These are phyloP conservation scores for Sebastes oblongus DNA, from an alignment of 2,797 vertebrate genomes.

Conservation along the genomic window DNA sequence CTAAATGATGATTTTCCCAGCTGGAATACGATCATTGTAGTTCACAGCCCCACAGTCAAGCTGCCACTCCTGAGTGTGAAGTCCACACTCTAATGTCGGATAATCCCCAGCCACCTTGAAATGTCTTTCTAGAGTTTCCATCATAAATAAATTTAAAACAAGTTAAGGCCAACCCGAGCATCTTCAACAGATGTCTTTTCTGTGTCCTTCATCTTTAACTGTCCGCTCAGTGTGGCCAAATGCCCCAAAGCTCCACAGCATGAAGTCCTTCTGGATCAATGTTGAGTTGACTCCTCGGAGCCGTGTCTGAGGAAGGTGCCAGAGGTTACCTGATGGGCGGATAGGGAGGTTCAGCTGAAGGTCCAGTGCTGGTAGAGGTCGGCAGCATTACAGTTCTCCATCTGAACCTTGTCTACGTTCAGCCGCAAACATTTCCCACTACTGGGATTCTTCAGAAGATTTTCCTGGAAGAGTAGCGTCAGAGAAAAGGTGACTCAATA, in stretches of 20 bases:
- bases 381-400: constrained; percentile 80
- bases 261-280: constrained; percentile 1
- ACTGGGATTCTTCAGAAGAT: constrained; percentile 85
- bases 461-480: constrained; percentile 73
- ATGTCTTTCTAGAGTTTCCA: constrained; percentile 47
- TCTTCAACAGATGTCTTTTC: constrained; percentile 34
- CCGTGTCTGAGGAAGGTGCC: constrained; percentile 29
- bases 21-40: constrained; percentile 23
- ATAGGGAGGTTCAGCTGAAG: constrained; percentile 83
- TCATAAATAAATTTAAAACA: constrained; percentile 66
- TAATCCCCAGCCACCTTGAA: constrained; percentile 40
- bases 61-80: constrained; percentile 7
- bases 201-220: constrained; percentile 28
- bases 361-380: constrained; percentile 88
- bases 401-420: constrained; percentile 72
- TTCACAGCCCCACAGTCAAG: constrained; percentile 1
- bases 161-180: constrained; percentile 12
- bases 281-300: constrained; percentile 3
- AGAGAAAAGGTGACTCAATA: neutral
- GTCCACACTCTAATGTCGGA: constrained; percentile 2
- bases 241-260: constrained; percentile 12
- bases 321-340: constrained; percentile 18
- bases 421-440: constrained; percentile 86
- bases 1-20: constrained; percentile 5
- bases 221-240: constrained; percentile 20